Conservation (phyloP, 1,140 invertebrate species). For the Caenorhabditis brenneri region DNA sequence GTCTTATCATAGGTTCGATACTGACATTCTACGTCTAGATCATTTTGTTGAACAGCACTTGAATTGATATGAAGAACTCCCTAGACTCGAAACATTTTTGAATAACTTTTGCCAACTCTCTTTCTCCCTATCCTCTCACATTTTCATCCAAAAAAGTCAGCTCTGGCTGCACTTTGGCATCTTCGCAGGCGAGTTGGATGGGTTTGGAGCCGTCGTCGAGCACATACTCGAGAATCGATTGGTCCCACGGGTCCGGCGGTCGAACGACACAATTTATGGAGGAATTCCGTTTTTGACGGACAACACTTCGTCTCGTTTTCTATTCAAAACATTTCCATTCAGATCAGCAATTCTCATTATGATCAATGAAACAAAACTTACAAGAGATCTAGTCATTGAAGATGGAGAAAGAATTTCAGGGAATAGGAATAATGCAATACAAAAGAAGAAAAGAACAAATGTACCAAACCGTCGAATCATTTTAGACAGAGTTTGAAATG, state of each 20-base stretch:
- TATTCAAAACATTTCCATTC: not conserved
- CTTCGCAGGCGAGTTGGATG: slow-evolving; percentile 34
- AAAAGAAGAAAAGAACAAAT: not conserved
- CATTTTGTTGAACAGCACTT: slow-evolving; percentile 19
- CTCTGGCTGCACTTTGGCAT: slow-evolving; percentile 58
- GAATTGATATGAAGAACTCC: slow-evolving; percentile 45
- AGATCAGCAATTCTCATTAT: too few species aligned
- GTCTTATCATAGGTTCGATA: slow-evolving; percentile 61
- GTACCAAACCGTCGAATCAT: not conserved
- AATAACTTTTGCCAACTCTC: slow-evolving; percentile 48
- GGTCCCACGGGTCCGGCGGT: slow-evolving; percentile 11
- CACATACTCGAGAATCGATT: slow-evolving; percentile 20
- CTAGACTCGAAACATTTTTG: not conserved
- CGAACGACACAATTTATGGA: slow-evolving; percentile 24
- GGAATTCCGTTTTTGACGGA: not conserved
- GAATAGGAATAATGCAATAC: not conserved
- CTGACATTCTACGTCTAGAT: slow-evolving; percentile 55
- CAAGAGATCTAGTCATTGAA: not conserved
- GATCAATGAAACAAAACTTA: not conserved
- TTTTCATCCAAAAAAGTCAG: slow-evolving; percentile 60
- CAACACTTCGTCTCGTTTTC: not conserved
- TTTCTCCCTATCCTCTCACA: slow-evolving; percentile 25
- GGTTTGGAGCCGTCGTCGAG: slow-evolving; percentile 16
- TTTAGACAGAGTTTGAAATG: not conserved
- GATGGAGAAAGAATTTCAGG: not conserved